A percentile compares a stretch with the other conserved stretches of the same genome.
These are phyloP conservation scores for Cristatella mucedo DNA, from an alignment of 2,888 invertebrate species.

Conservation along the genomic window DNA sequence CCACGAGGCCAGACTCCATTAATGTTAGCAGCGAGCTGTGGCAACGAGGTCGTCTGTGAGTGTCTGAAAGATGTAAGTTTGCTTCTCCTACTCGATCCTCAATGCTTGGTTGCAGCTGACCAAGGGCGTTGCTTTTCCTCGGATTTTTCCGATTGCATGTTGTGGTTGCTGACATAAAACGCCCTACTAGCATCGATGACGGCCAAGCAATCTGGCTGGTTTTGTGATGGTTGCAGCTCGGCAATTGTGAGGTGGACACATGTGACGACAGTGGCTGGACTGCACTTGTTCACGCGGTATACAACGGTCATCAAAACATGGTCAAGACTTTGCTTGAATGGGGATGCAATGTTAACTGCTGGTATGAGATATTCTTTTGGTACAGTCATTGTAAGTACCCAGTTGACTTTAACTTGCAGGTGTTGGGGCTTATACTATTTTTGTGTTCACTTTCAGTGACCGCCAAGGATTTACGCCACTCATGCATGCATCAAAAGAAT, in stretches of 20 bases:
- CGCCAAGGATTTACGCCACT: constrained; percentile 36
- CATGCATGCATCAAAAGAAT: constrained; percentile 37
- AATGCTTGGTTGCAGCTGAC: too few relatives aligned
- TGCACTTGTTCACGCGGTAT: constrained; percentile 38
- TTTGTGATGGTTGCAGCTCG: constrained; percentile 13
- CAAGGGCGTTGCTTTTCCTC: too few relatives aligned
- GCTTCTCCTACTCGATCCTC: background rate
- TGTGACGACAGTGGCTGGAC: constrained; percentile 39
- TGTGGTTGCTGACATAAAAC: too few relatives aligned
- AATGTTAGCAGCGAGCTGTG: constrained; percentile 43
- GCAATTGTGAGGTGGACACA: constrained; percentile 34
- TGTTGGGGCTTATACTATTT: background rate
- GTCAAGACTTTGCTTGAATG: constrained; percentile 36
- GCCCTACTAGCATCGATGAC: too few relatives aligned
- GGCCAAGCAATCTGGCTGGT: background rate
- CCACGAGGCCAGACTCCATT: constrained; percentile 38
- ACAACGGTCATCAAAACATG: constrained; percentile 39
- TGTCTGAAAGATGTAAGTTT: constrained; percentile 32
- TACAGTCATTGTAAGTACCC: constrained; percentile 2
- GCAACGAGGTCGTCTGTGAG: constrained; percentile 39
- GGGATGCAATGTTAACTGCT: constrained; percentile 34
- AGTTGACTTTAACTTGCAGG: background rate
- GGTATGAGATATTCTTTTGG: background rate
- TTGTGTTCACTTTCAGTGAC: constrained; percentile 23
- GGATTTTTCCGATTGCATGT: too few relatives aligned